These are phyloP conservation scores for Lampris incognitus DNA, from an alignment of 2,113 vertebrate species.

Conservation along the genomic window DNA sequence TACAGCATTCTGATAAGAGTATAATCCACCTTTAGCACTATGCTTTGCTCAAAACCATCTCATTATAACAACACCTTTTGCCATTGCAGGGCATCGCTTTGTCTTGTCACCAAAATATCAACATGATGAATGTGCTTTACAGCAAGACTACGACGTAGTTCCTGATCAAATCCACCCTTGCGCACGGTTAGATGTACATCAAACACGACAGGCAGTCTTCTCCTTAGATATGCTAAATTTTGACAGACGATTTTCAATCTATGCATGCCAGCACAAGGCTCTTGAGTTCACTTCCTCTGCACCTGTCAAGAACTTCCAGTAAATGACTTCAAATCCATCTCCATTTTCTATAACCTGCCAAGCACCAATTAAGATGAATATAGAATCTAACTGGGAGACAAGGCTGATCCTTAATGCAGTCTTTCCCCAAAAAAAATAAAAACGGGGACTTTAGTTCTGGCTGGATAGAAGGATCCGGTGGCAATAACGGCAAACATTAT, in stretches of 20 bases:
- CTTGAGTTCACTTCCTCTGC: constrained; percentile 72
- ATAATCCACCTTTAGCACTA: constrained; percentile 9
- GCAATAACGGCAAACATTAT: constrained; percentile 24
- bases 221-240: constrained; percentile 84
- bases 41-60: constrained; percentile 49
- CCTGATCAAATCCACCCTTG: constrained; percentile 84
- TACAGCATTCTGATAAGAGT: constrained; percentile 25
- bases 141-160: constrained; percentile 73
- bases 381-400: constrained; percentile 66
- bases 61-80: constrained; percentile 38
- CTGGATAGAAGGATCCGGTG: constrained; percentile 22
- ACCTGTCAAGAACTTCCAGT: constrained; percentile 81
- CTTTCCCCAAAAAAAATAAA: constrained; percentile 59
- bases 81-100: constrained; percentile 25
- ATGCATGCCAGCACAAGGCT: constrained; percentile 66
- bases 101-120: constrained; percentile 63
- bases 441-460: constrained; percentile 52
- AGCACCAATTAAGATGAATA: constrained; percentile 83
- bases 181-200: constrained; percentile 81
- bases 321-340: constrained; percentile 85
- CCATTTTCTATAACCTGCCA: constrained; percentile 74
- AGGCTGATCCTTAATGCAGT: constrained; percentile 57
- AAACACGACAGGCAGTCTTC: constrained; percentile 86
- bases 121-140: constrained; percentile 71
- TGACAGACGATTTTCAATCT: constrained; percentile 87